Evolutionary conservation across 2,797 vertebrate species (phyloP), one percentile per base, ranked within the genome.

Genomic region (Scleropages formosus): DNA sequence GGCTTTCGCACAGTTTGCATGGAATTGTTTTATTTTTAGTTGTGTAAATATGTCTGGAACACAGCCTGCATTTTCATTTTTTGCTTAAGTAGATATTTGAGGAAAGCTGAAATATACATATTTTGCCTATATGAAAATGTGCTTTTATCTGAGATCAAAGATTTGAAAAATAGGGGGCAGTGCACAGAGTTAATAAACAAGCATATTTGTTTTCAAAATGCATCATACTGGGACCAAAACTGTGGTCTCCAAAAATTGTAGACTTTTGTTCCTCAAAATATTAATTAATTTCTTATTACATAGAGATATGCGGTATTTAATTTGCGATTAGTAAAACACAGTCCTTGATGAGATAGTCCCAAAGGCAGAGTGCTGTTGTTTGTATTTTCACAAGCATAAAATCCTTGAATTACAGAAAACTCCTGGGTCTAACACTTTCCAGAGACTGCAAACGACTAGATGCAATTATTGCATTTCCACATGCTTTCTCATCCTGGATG

Each of bases 261-360:
- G 63, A 74, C 56, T 75, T 75, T 58, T 67, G 62, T 67, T 75
- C 22, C n/a, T 22, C 27, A 56, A 24, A 22, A 58, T 67, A 65
- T 56, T 75, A 75, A 75, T 67, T 67, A 58, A 63, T 44, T 75
- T 59, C 49, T 56, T 58, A 31, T 26, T 65, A 66, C 47, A 58
- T n/a, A 49, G 67, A 75, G 63, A 75, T 66, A 51, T 59, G 47
- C 49, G 49, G 64, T 75, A 75, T 67, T 75, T 75, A 75, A 75
- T 75, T 75, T 66, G 22, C 31, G 73, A 67, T 75, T 75, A 75
- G 63, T 75, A 67, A 75, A 59, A 67, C 63, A 67, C 64, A 75
- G 64, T 44, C 73, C 73, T 75, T 58, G 49, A 67, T 75, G 62
- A 75, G 26, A 24, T 56, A 67, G 53, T 75, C 73, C 73, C 73